Evolutionary conservation across 2,797 vertebrate genomes (phyloP), one percentile per base, ranked within the genome.

Genomic region (Phrynocephalus forsythii): DNA sequence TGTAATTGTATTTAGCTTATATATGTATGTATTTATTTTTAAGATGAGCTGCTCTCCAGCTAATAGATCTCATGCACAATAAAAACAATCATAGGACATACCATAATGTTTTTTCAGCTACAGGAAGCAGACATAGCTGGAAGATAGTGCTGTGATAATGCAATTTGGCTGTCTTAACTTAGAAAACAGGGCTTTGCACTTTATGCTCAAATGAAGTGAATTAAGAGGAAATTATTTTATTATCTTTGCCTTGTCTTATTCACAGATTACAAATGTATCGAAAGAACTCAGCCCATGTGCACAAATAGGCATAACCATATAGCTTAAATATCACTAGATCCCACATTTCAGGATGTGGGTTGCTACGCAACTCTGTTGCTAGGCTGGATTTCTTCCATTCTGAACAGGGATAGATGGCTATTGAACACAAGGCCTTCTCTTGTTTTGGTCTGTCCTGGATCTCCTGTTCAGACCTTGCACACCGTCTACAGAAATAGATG

Each of bases 201-300:
- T 84, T 75, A 56, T 75, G 50, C 30, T 84, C n/a, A 26, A 33
- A 22, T 73, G 71, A 73, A 84, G 82, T 60, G 71, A 75, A 30
- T 52, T 52, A 73, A 68, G 9, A 26, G 50, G 67, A 73, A 83
- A 30, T 71, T 13, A 73, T 73, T 73, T 82, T 10, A 20, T 71
- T 60, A 56, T 22, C 48, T 52, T 26, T 71, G 44, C 18, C n/a
- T 28, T 15, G 22, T 50, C 52, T 83, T n/a, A 22, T 72, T 48
- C 48, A 38, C 48, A 72, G 60, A 63, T 63, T 20, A 71, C 28
- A 48, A 69, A 38, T 30, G 24, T 30, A 71, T n/a, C 28, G 24
- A 26, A 48, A 52, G n/a, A 33, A 30, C 28, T 56, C n/a, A 52
- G 16, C 28, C 26, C 38, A 81, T 10, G 76, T 24, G 15, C 60